phyloP scores from a whole-genome alignment of 2,113 vertebrate species.

The Ochotona curzoniae region DNA sequence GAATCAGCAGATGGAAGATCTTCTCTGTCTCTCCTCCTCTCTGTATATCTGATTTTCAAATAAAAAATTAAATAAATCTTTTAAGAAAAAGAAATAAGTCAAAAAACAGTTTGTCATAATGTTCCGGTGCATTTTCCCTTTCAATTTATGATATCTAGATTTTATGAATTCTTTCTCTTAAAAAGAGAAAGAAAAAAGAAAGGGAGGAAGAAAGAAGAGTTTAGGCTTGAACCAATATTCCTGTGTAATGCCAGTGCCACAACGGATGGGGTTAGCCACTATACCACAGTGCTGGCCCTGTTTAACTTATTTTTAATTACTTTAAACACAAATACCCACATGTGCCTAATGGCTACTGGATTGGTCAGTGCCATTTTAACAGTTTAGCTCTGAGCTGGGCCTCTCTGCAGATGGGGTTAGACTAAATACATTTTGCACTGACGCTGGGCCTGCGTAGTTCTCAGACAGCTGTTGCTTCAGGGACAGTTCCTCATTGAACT shows the following conservation, averaged over 20 bases:
- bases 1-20: no score
- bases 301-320: constrained; percentile 6
- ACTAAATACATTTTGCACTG: not conserved
- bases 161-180: constrained; percentile 18
- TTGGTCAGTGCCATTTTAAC: not conserved
- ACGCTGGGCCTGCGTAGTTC: not conserved
- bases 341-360: not conserved
- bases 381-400: not conserved
- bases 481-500: not conserved
- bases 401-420: not conserved
- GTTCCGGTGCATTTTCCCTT: not conserved
- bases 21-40: no score
- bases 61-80: no score
- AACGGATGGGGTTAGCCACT: no score
- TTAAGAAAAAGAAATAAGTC: not conserved
- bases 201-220: no score
- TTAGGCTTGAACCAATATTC: no score
- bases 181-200: no score
- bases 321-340: not conserved
- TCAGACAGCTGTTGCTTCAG: no score
- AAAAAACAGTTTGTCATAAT: not conserved
- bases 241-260: no score
- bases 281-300: no score
- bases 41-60: no score
- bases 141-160: constrained; percentile 39